Base-by-base conservation (phyloP, 2,113 vertebrate species). In the Chaetura pelagica region DNA sequence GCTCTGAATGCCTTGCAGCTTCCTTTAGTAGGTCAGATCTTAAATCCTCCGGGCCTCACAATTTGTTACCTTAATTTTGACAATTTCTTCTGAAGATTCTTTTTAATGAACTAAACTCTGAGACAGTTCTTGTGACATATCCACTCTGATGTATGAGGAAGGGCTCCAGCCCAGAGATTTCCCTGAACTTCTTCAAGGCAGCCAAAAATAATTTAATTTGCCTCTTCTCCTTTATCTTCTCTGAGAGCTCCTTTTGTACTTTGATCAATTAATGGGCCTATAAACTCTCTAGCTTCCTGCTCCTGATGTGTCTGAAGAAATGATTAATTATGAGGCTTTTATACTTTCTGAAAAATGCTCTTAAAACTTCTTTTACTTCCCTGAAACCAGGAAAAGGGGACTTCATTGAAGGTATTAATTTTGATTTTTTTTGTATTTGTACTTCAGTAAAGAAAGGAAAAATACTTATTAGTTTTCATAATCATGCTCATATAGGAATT, bases 231-330 rank as follows among this genome's bases (percentile, higher is more conserved):
- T 95, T 89, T 94, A 84, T 93, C 86, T 78, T 93, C 68, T 92
- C 82, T 77, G 79, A 74, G 75, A 86, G 72, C 40, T 94, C 21
- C 80, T 93, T 96, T 94, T 94, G 84, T 87, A 57, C 91, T 94
- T 96, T 95, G 86, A 94, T 94, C 91, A 95, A 61, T 89, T 96
- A 93, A 94, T 78, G 64, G 94, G 84, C 66, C 61, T 84, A 86
- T 76, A 94, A 90, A 87, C 80, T 97, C 80, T 55, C 38, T 30
- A 90, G 63, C 59, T 90, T 92, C 83, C 61, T 87, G 79, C 38
- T 96, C 51, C 76, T 74, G 34, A 77, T 75, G 88, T 90, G 63
- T 95, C 92, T 93, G 88, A 96, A 96, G 90, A 90, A 94, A 90
- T 72, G 29, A 93, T 93, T 92, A 95, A 94, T 96, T 95, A 93